Base-by-base conservation (phyloP, 1,140 invertebrate genomes). In the Drosophila sechellia region DNA sequence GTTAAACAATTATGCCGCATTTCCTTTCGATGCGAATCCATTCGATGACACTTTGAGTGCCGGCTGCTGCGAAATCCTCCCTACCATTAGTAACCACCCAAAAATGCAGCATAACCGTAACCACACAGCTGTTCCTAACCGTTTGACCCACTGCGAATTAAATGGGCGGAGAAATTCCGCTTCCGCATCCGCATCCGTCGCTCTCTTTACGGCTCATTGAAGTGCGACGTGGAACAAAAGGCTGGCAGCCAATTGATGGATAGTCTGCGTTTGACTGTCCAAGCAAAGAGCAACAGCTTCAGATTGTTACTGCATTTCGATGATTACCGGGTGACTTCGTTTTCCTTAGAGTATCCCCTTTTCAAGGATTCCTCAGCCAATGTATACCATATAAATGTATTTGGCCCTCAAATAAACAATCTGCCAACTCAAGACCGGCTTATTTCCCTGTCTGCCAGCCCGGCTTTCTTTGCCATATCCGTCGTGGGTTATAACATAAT, bases 31-130 rank as follows among this genome's bases (percentile, higher is more conserved):
- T 31, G 68, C 55, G 25, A 77, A 77, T 68, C 55, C 81, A 81
- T 86, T 86, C 66, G 78, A 87, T 87, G 75, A 81, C 81, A 87
- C 73, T 86, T 78, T 60, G 79, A 86, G 79, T 76, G 65, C 75
- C 64, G 64, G 60, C 61, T 66, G 58, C 63, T 66, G 64, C 59
- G 35, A 71, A 81, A 76, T 60, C 72, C 79, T 64, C 53, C 20
- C 43, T n/a, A n/a, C 22, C 4, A 17, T 20, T 31, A 31, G 45
- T 37, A 37, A 42, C 42, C 74, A 77, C 55, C 49, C 46, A 50
- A 34, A 50, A 34, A 49, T 13, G 13, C 37, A 13, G 4, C 37
- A 15, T 39, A 42, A 22, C 37, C 64, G 57, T 43, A 66, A 70
- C 52, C 54, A 58, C 52, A 76, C 81, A 85, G 81, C 81, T 86